Base-by-base conservation (phyloP, 2,888 invertebrate genomes). In the Leptopilina myrica region DNA sequence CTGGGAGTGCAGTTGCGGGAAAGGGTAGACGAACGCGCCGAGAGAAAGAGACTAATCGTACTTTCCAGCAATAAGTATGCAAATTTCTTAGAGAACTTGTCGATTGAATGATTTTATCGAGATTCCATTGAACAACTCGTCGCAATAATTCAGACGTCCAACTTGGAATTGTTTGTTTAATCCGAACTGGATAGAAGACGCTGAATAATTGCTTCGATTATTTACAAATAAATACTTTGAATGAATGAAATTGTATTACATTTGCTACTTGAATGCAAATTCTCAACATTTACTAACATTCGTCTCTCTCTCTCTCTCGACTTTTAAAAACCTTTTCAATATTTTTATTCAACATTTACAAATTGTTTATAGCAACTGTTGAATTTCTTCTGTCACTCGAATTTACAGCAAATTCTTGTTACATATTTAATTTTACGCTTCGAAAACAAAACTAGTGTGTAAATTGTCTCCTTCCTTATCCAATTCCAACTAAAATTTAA, bases 181-280 rank as follows among this genome's bases (percentile, higher is more conserved):
- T 56, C 53, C 53, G 49, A 73, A 33, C 56, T 56, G 14, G 33
- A 73, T 56, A 26, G 56, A 56, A 14, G 56, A 73, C 73, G 53
- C 73, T 73, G 73, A 73, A 73, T 73, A 73, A 73, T 73, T 73
- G 73, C 73, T 33, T 56, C 56, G n/a, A 56, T 73, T 73, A 73
- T 73, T 56, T 33, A 73, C 33, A 73, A 73, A 73, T 73, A 33
- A 73, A 73, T 73, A 53, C 56, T 40, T 56, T 56, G 33, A 73
- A 56, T 73, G 73, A 73, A 56, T 73, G 73, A 33, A 73, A 73
- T 73, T 53, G 53, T 53, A 56, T 56, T 73, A 56, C 53, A 20
- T 26, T 20, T 49, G 33, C 26, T 73, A 26, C 69, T 73, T 33
- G 14, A 62, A 62, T 73, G 53, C 56, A 56, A 33, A 53, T 56